Conservation (phyloP, 2,113 vertebrate genomes). For the Promerops cafer region DNA sequence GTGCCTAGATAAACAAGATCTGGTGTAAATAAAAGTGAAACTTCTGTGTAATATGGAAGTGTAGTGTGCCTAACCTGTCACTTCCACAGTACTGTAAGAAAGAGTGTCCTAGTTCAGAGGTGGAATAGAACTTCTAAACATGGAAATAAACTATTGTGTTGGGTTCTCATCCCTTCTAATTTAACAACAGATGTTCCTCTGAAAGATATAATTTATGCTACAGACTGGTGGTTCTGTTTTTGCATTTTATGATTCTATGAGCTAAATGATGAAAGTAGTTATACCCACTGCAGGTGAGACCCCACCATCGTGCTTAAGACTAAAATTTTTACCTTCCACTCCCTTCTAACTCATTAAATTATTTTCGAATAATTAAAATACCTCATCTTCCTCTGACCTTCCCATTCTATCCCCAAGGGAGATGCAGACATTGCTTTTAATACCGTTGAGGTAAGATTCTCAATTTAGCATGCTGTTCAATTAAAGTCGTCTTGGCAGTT, state of each 20-base stretch:
- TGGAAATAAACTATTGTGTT: not conserved
- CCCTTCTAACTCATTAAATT: not conserved
- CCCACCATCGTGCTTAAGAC: not conserved
- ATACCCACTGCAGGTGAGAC: not conserved
- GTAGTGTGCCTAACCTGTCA: not conserved
- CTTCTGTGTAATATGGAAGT: rapidly evolving
- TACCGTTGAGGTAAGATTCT: not conserved
- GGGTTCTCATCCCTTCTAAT: not conserved
- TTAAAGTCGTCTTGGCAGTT: not conserved
- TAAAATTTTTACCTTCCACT: not conserved
- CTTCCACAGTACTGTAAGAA: not conserved
- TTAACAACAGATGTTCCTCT: not conserved
- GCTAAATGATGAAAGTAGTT: not conserved
- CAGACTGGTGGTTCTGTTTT: not conserved
- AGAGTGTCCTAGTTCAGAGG: not conserved
- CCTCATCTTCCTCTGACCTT: not conserved
- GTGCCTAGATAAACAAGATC: not conserved
- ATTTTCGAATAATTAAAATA: not conserved
- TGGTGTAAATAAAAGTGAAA: not conserved
- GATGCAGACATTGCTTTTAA: not conserved
- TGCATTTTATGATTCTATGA: not conserved
- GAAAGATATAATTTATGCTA: not conserved
- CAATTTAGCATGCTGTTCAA: not conserved
- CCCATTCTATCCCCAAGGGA: not conserved
- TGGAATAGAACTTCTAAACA: not conserved